Conservation (phyloP, 2,888 invertebrate genomes). For the Antheraea yamamai region DNA sequence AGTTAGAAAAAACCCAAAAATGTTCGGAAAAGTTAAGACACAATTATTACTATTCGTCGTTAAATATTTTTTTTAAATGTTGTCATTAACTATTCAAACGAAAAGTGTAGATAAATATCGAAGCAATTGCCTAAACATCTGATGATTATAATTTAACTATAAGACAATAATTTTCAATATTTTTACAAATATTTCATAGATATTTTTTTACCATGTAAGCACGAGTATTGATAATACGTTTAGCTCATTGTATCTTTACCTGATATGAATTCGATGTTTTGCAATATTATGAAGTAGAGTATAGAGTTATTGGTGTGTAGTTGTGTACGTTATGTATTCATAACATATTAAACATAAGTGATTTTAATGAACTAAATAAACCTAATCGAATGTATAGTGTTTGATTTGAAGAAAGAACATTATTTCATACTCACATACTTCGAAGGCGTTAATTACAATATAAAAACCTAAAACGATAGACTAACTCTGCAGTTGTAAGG, state of each 20-base stretch:
- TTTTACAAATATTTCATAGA: background rate
- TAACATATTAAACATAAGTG: background rate
- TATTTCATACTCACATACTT: background rate
- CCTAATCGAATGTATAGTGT: background rate
- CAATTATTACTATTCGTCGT: background rate
- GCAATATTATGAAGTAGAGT: background rate
- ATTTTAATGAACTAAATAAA: background rate
- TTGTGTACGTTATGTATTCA: background rate
- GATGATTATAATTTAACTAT: background rate
- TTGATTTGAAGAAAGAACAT: background rate
- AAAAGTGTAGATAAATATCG: background rate
- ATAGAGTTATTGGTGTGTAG: background rate
- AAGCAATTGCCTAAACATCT: background rate
- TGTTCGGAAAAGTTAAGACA: background rate
- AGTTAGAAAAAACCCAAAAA: background rate
- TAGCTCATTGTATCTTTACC: background rate
- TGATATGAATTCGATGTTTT: background rate
- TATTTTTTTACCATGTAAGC: background rate
- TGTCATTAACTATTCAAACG: background rate
- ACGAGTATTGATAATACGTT: background rate
- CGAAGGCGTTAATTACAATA: too few species aligned
- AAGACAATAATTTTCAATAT: conserved; percentile 4
- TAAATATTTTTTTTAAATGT: background rate
- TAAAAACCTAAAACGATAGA: too few species aligned
- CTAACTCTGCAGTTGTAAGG: too few species aligned